phyloP scores from a whole-genome alignment of 2,113 vertebrate species.

The Heloderma charlesbogerti region DNA sequence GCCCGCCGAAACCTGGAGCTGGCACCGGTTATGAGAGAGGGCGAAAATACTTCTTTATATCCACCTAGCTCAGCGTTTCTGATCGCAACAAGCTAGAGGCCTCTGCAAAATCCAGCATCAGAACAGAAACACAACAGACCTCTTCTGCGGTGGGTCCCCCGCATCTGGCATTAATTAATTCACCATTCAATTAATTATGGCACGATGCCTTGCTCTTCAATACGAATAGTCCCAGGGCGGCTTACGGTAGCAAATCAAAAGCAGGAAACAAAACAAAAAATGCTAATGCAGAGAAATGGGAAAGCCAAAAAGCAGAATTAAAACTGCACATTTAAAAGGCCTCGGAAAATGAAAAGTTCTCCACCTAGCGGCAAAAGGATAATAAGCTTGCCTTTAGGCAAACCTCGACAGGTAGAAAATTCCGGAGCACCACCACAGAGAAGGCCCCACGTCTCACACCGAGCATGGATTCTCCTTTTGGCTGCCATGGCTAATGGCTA shows the following conservation, averaged over 20 bases:
- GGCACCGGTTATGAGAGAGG: no score
- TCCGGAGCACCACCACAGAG: no score
- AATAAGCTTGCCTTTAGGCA: neutral
- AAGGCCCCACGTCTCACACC: no score
- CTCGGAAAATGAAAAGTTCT: neutral
- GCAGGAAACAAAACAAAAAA: neutral
- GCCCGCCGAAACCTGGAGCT: no score
- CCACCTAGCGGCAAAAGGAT: neutral
- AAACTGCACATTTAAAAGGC: neutral
- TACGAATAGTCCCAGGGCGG: neutral
- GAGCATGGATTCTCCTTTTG: no score
- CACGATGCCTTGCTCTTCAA: neutral
- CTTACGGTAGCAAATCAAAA: neutral
- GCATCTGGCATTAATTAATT: neutral
- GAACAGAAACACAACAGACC: neutral
- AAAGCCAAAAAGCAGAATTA: neutral
- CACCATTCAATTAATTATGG: neutral
- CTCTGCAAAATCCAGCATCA: neutral
- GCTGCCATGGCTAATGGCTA: neutral
- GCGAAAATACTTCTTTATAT: neutral
- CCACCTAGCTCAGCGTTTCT: neutral
- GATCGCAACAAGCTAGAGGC: neutral
- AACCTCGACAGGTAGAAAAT: no score
- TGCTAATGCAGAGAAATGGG: neutral
- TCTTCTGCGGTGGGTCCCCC: neutral